Percentiles rank a stretch among this genome's conserved stretches.
phyloP scores from a whole-genome alignment of 2,113 vertebrate genomes.

The Crotalus tigris region DNA sequence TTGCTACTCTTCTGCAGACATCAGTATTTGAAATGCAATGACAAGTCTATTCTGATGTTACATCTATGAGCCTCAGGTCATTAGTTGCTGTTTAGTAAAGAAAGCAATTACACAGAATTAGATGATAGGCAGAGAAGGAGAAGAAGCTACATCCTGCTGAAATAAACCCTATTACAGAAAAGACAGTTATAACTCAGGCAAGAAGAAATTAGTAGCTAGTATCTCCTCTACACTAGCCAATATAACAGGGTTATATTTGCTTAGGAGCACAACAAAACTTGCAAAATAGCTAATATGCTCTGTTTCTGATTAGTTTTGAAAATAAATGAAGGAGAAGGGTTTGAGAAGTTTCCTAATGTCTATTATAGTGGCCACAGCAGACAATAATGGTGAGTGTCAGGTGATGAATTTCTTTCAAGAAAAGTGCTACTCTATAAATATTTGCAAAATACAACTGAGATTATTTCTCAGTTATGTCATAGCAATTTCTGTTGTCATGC shows the following conservation, averaged over 20 bases:
- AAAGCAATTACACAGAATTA: not conserved
- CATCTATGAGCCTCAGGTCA: not conserved
- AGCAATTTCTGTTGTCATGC: not conserved
- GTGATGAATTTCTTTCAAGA: not conserved
- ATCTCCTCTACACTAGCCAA: not conserved
- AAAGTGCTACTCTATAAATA: not conserved
- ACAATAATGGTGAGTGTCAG: not conserved
- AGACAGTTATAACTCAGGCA: not conserved
- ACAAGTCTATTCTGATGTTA: not conserved
- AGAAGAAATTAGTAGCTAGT: not conserved
- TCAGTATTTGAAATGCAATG: not conserved
- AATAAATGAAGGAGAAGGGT: not conserved
- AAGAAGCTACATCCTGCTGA: not conserved
- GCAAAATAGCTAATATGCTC: not conserved
- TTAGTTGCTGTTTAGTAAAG: not conserved
- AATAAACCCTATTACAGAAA: not conserved
- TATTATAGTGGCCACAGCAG: not conserved
- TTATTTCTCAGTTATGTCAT: not conserved
- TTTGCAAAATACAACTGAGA: not conserved
- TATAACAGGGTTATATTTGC: not conserved
- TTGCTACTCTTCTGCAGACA: not conserved
- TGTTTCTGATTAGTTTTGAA: not conserved
- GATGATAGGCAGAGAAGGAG: not conserved
- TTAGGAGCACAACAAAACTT: not conserved
- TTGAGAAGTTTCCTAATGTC: not conserved